Conservation (phyloP, 2,888 invertebrate genomes). For the Colostygia pectinataria region DNA sequence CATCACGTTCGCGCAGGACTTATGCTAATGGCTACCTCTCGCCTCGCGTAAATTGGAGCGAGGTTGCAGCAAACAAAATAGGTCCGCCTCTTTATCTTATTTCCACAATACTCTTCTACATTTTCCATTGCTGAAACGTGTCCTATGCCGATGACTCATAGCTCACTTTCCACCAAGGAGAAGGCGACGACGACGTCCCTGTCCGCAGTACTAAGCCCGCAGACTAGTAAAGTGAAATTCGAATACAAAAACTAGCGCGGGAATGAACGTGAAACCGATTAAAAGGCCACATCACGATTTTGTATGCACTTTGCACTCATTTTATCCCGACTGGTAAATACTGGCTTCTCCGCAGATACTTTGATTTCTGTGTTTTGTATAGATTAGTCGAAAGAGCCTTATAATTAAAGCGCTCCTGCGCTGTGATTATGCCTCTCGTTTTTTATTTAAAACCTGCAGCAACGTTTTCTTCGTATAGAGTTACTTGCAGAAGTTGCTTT, state of each 20-base stretch:
- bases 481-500: constrained; percentile 30
- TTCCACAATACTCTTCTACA: constrained; percentile 52
- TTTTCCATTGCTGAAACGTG: constrained; percentile 49
- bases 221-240: constrained; percentile 78
- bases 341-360: constrained; percentile 62
- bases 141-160: constrained; percentile 53
- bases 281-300: constrained; percentile 82
- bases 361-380: constrained; percentile 67
- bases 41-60: constrained; percentile 79
- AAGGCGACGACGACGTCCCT: constrained; percentile 45
- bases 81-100: constrained; percentile 80
- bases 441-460: constrained; percentile 22
- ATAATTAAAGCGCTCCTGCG: constrained; percentile 69
- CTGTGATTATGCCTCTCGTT: constrained; percentile 50
- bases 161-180: constrained; percentile 51
- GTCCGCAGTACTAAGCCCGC: constrained; percentile 55
- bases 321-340: constrained; percentile 66
- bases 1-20: constrained; percentile 76
- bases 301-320: constrained; percentile 82
- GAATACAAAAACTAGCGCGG: constrained; percentile 80
- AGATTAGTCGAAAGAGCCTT: constrained; percentile 69
- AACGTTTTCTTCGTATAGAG: constrained; percentile 34
- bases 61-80: constrained; percentile 76
- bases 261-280: constrained; percentile 81
- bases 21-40: constrained; percentile 78